Evolutionary conservation across 2,113 vertebrate species (phyloP).

Genomic region (Clinocottus analis): DNA sequence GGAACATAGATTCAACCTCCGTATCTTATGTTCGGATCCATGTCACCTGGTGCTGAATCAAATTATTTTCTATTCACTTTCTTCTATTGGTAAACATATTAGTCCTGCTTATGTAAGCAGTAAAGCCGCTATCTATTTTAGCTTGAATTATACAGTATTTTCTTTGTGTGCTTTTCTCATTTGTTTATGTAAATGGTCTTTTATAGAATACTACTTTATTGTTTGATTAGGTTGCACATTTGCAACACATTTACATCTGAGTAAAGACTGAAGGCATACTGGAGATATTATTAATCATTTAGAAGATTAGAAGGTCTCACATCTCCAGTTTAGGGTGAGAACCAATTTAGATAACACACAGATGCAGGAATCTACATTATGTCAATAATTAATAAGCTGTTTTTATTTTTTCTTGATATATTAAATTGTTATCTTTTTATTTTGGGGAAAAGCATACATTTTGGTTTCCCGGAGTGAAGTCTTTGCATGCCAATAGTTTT

Average conservation of each 20-base stretch:
- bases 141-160: background rate
- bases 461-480: background rate
- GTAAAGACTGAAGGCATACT: background rate
- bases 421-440: background rate
- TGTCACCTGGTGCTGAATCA: slow-evolving; percentile 40
- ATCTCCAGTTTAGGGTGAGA: background rate
- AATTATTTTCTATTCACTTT: slow-evolving; percentile 35
- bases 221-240: slow-evolving; percentile 11
- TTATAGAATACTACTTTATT: background rate
- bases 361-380: background rate
- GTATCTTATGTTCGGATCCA: slow-evolving; percentile 39
- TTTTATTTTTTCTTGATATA: background rate
- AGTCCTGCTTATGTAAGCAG: slow-evolving; percentile 19
- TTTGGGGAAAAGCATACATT: background rate
- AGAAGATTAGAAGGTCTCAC: too few relatives aligned
- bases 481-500: background rate
- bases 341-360: background rate
- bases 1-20: slow-evolving; percentile 28
- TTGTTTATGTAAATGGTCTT: slow-evolving; percentile 23
- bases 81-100: slow-evolving; percentile 14
- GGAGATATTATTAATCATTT: background rate
- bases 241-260: background rate
- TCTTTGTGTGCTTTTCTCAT: background rate
- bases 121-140: background rate
- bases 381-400: background rate